Conservation (phyloP, 2,888 invertebrate species). For the Lasioglossum malachurum region DNA sequence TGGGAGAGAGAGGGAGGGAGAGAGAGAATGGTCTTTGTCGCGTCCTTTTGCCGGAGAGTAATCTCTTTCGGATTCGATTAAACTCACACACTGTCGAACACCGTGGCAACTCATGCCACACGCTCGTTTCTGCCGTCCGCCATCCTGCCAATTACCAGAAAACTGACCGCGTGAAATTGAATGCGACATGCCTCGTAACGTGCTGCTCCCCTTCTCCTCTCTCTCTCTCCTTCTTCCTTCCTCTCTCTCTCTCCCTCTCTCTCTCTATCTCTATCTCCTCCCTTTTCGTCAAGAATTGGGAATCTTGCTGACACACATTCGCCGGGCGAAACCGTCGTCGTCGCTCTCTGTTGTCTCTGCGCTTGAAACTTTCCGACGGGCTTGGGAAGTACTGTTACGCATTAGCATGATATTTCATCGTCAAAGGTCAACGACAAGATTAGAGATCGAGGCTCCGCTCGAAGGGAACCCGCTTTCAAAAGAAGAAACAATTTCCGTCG, state of each 20-base stretch:
- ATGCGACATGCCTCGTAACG: slow-evolving; percentile 65
- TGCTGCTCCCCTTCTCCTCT: not conserved
- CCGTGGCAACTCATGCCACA: not conserved
- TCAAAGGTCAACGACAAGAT: slow-evolving; percentile 13
- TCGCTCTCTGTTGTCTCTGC: not conserved
- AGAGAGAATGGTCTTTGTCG: slow-evolving; percentile 35
- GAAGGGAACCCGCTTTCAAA: not conserved
- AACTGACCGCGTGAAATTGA: slow-evolving; percentile 70
- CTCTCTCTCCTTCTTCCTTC: not conserved
- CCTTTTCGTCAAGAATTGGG: slow-evolving; percentile 39
- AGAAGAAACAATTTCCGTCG: not conserved
- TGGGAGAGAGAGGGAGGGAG: not conserved
- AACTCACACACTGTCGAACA: slow-evolving; percentile 23
- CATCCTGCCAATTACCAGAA: slow-evolving; percentile 64
- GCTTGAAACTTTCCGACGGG: slow-evolving; percentile 18
- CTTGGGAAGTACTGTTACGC: slow-evolving; percentile 14
- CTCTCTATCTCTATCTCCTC: not conserved
- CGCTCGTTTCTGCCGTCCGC: slow-evolving; percentile 14
- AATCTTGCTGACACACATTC: slow-evolving; percentile 32
- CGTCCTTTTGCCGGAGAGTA: slow-evolving; percentile 24
- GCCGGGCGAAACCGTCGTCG: slow-evolving; percentile 5
- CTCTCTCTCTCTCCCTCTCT: slow-evolving; percentile 13
- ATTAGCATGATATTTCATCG: slow-evolving; percentile 30
- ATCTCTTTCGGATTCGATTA: slow-evolving; percentile 56
- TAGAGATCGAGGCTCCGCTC: slow-evolving; percentile 18